Evolutionary conservation across 2,797 vertebrate species (phyloP), one percentile per base, ranked within the genome.

Genomic region (Aselliscus stoliczkanus): DNA sequence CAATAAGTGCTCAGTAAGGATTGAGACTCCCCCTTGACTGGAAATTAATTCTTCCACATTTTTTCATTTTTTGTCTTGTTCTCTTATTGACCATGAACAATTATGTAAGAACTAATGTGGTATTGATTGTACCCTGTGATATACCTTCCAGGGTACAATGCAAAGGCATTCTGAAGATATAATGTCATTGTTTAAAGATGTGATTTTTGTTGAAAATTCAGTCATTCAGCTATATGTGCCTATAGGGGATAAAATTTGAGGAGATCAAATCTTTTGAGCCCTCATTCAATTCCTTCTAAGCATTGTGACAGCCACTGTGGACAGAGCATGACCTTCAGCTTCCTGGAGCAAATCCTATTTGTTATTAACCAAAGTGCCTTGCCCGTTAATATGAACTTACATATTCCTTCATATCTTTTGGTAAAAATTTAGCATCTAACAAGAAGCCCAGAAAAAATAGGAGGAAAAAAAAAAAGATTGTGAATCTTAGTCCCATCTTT

Each of bases 21-120:
- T 15, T 47, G 44, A 39, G 39, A 65, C 18, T 47, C 50, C 27
- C 9, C 29, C 11, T 69, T 84, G 15, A 70, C 47, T 79, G 54
- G 70, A 81, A 97, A 50, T 90, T 90, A 69, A 65, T 62, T 96
- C 69, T 88, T 90, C 56, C 15, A 0, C 79, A 25, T 82, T 88
- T 79, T 75, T 72, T 56, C 82, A 25, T 82, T 88, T 79, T 75
- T 72, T 56, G 25, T 31, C 42, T 44, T 37, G 8, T 58, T 91
- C 60, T 94, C 14, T 76, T 50, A 47, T 62, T 29, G 25, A 62
- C 58, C 31, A 12, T 76, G 44, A 60, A 34, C 60, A 84, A 20
- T 23, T 90, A 7, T 60, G 17, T 90, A 60, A 89, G 88, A 87
- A 70, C 34, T 64, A 94, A 54, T 79, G 5, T 79, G n/a, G n/a